Conservation (phyloP, 2,888 invertebrate species). For the Drosophila macrothrix region DNA sequence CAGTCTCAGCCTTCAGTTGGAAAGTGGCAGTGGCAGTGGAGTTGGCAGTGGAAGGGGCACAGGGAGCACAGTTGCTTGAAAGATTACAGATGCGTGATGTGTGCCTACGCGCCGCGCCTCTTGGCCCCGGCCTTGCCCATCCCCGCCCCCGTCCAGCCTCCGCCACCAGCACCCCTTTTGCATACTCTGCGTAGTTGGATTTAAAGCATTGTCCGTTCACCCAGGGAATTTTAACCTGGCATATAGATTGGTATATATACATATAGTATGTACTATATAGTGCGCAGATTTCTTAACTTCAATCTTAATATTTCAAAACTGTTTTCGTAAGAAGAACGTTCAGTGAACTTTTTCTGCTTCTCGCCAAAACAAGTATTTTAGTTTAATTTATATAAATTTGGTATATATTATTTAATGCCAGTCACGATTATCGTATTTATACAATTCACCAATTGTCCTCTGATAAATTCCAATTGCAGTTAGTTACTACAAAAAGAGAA, state of each 20-base stretch:
- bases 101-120: constrained; percentile 28
- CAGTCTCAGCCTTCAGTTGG: not conserved
- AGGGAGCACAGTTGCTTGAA: constrained; percentile 8
- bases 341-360: too few species aligned
- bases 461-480: not conserved
- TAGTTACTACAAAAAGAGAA: too few species aligned
- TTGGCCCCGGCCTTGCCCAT: not conserved
- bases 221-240: not conserved
- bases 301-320: not conserved
- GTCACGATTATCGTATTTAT: not conserved
- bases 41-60: not conserved
- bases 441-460: not conserved
- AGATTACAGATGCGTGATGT: constrained; percentile 28
- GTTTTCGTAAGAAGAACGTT: not conserved
- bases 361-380: too few species aligned
- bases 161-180: not conserved
- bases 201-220: not conserved
- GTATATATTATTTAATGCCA: not conserved
- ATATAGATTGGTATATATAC: not conserved
- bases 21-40: constrained; percentile 1
- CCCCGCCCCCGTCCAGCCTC: not conserved
- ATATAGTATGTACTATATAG: not conserved
- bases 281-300: not conserved
- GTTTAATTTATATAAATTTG: not conserved
- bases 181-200: not conserved